A percentile compares a stretch with the other conserved stretches of the same genome.
Evolutionary conservation across 92 coral and sea anemone species (phyloP).

Genomic region (Plumapathes pennacea): DNA sequence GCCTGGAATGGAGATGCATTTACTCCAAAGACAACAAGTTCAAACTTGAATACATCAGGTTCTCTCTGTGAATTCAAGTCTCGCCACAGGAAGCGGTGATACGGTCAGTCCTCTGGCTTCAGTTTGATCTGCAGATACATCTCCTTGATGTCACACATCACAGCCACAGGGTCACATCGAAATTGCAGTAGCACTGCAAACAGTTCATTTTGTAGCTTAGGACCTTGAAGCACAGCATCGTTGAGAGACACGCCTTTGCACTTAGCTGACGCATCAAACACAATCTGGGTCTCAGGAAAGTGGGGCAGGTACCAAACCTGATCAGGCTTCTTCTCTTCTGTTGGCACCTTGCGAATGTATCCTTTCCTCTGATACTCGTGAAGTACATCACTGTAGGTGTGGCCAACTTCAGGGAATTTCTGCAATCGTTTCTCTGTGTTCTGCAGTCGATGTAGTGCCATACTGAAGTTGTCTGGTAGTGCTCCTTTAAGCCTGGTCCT

Average conservation of each 20-base stretch:
- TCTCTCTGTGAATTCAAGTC: constrained; percentile 14
- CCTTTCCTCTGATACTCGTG: constrained; percentile 8
- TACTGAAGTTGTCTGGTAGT: constrained; percentile 29
- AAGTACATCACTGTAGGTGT: constrained; percentile 12
- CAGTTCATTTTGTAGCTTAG: constrained; percentile 42
- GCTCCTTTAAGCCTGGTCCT: not conserved
- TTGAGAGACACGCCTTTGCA: constrained; percentile 15
- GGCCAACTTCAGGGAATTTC: constrained; percentile 14
- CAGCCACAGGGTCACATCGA: constrained; percentile 27
- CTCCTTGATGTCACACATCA: constrained; percentile 37
- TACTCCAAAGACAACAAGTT: constrained; percentile 47
- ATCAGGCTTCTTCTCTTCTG: constrained; percentile 7
- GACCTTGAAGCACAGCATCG: constrained; percentile 33
- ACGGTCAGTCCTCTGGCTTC: constrained; percentile 24
- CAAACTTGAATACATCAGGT: constrained; percentile 41
- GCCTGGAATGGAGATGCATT: constrained; percentile 44
- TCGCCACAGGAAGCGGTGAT: constrained; percentile 50
- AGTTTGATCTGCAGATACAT: constrained; percentile 44
- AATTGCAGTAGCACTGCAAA: constrained; percentile 15
- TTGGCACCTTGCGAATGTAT: constrained; percentile 22
- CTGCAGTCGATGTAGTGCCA: constrained; percentile 28
- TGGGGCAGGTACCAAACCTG: constrained; percentile 28
- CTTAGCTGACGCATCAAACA: constrained; percentile 34
- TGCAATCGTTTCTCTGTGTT: constrained; percentile 49
- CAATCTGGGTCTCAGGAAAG: no score